phyloP scores from a whole-genome alignment of 1,140 invertebrate genomes.

The Eriocheir sinensis region DNA sequence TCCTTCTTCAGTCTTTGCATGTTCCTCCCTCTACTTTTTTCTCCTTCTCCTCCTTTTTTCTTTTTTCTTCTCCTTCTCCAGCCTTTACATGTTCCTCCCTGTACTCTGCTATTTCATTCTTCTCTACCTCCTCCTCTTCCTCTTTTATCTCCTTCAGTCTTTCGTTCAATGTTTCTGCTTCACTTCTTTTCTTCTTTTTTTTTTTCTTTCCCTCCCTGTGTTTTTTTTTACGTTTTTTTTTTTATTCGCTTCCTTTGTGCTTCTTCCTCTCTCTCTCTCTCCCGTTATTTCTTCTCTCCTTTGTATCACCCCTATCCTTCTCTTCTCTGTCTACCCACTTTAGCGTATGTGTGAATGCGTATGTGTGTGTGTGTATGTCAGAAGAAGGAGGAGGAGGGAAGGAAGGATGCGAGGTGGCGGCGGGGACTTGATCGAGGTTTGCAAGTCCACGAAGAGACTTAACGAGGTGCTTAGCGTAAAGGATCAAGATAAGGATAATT shows the following conservation, averaged over 20 bases:
- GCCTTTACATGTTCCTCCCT: not conserved
- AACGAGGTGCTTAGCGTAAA: too few relatives aligned
- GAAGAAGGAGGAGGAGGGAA: too few relatives aligned
- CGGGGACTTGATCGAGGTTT: too few relatives aligned
- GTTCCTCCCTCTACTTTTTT: not conserved
- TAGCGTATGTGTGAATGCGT: not conserved
- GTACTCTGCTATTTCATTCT: not conserved
- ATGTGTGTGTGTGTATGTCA: not conserved
- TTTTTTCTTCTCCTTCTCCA: not conserved
- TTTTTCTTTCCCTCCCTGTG: too few relatives aligned
- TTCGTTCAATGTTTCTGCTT: too few relatives aligned
- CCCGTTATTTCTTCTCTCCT: not conserved
- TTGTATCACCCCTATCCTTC: not conserved
- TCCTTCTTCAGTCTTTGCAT: not conserved
- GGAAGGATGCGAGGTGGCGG: too few relatives aligned
- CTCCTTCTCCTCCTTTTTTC: constrained; percentile 23
- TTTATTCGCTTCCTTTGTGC: not conserved
- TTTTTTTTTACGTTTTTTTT: too few relatives aligned
- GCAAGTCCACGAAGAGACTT: too few relatives aligned
- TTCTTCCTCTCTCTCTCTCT: not conserved
- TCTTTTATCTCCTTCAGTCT: too few relatives aligned
- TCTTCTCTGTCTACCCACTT: not conserved
- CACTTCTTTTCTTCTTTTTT: too few relatives aligned
- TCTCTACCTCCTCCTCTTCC: too few relatives aligned
- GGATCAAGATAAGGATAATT: too few relatives aligned